Percentiles rank a stretch among this genome's conserved stretches.
Conservation (phyloP, 2,888 invertebrate genomes). For the Apomyelois bistriatella region DNA sequence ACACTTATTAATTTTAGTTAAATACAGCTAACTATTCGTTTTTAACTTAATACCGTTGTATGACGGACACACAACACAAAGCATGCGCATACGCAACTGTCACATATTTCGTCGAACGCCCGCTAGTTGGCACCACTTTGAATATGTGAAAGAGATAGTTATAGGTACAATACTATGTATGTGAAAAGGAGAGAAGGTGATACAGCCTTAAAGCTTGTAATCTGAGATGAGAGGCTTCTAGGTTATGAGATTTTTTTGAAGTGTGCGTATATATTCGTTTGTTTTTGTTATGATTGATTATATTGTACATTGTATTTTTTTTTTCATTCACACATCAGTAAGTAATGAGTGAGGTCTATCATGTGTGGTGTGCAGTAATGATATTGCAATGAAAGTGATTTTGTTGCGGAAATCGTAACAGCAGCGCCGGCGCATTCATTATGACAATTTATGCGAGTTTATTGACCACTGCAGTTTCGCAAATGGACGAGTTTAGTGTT, state of each 20-base stretch:
- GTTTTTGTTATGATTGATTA: conserved; percentile 18
- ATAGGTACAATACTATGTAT: not conserved
- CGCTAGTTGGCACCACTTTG: conserved; percentile 53
- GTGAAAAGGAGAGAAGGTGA: conserved; percentile 27
- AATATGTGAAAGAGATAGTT: not conserved
- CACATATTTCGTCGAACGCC: conserved; percentile 49
- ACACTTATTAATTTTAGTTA: conserved; percentile 20
- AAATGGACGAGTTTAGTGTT: too few species aligned
- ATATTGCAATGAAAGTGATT: conserved; percentile 7
- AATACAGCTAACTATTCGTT: conserved; percentile 18
- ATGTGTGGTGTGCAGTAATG: conserved; percentile 2
- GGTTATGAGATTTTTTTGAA: conserved; percentile 15
- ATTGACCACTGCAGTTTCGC: not conserved
- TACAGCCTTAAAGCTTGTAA: conserved; percentile 53
- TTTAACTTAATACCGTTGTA: conserved; percentile 23
- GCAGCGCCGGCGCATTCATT: not conserved
- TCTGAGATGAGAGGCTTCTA: conserved; percentile 29
- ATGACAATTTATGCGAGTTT: not conserved
- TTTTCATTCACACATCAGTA: conserved; percentile 2
- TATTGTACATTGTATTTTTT: conserved; percentile 5
- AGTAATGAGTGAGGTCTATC: not conserved
- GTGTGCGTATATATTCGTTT: conserved; percentile 18
- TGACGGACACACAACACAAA: conserved; percentile 47
- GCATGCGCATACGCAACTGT: conserved; percentile 71
- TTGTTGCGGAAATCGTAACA: not conserved